Evolutionary conservation across 30 jellyfish, hydroid and myxozoan genomes (phyloP).

Genomic region (Chrysaora quinquecirrha): DNA sequence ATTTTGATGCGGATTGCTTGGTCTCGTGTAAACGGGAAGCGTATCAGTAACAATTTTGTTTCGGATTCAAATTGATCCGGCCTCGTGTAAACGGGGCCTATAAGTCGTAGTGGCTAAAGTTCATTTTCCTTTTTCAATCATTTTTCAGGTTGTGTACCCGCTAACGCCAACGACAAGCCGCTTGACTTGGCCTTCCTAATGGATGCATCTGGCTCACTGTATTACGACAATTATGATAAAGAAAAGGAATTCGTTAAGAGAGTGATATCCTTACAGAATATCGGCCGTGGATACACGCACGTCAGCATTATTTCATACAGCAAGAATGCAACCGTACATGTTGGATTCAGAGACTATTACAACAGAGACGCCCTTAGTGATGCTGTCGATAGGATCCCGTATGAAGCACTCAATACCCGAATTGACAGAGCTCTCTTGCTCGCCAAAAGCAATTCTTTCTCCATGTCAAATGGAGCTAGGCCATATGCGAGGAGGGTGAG

Average conservation of each 20-base stretch:
- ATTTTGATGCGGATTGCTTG: no score
- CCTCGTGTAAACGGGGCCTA: no score
- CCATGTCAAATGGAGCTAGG: constrained; percentile 76
- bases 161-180: constrained; percentile 12
- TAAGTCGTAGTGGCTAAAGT: no score
- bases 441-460: constrained; percentile 62
- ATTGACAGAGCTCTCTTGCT: constrained; percentile 77
- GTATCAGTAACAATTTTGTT: no score
- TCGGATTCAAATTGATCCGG: no score
- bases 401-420: constrained; percentile 73
- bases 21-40: no score
- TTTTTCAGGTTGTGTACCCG: constrained; percentile 59
- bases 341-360: constrained; percentile 50
- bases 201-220: constrained; percentile 89
- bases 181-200: constrained; percentile 84
- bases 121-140: no score
- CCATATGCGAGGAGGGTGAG: constrained; percentile 83
- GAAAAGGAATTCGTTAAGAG: constrained; percentile 72
- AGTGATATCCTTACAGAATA: constrained; percentile 61
- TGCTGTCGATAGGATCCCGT: constrained; percentile 76
- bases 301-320: constrained; percentile 81
- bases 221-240: constrained; percentile 45
- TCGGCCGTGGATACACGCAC: constrained; percentile 48
- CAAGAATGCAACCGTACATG: constrained; percentile 62
- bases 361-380: constrained; percentile 15